Percentiles rank a stretch among this genome's conserved stretches.
Evolutionary conservation across 2,888 invertebrate genomes (phyloP).

Genomic region (Dromius quadrimaculatus): DNA sequence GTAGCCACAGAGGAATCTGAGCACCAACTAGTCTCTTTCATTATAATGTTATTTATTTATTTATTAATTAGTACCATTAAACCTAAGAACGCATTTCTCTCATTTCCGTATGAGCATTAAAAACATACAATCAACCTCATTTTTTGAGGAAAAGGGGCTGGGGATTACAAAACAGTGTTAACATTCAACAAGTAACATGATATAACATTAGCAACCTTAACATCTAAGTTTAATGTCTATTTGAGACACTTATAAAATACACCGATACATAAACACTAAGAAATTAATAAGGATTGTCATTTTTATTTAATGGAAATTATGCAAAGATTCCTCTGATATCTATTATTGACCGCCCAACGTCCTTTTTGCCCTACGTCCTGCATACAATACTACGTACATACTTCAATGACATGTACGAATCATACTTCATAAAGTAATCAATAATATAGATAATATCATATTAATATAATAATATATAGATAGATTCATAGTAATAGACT

Average conservation of each 20-base stretch:
- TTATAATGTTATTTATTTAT: no score
- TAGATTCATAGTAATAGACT: conserved; percentile 69
- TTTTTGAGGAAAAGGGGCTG: no score
- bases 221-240: conserved; percentile 55
- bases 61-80: conserved; percentile 33
- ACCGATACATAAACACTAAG: conserved; percentile 63
- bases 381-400: conserved; percentile 27
- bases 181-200: conserved; percentile 61
- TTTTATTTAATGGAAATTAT: conserved; percentile 56
- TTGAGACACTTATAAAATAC: conserved; percentile 63
- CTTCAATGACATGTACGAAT: conserved; percentile 66
- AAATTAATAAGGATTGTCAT: conserved; percentile 66
- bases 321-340: conserved; percentile 51
- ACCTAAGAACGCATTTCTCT: conserved; percentile 51
- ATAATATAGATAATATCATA: conserved; percentile 55
- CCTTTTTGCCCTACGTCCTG: conserved; percentile 11
- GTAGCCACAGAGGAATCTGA: conserved; percentile 47
- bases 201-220: conserved; percentile 55
- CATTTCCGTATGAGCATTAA: conserved; percentile 51
- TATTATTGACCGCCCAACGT: conserved; percentile 19
- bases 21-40: conserved; percentile 20
- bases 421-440: conserved; percentile 59
- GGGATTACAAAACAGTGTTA: conserved; percentile 49
- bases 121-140: conserved; percentile 45
- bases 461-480: conserved; percentile 61